Evolutionary conservation across 2,797 vertebrate genomes (phyloP), one percentile per base, ranked within the genome.

Genomic region (Sebastes nivosus): DNA sequence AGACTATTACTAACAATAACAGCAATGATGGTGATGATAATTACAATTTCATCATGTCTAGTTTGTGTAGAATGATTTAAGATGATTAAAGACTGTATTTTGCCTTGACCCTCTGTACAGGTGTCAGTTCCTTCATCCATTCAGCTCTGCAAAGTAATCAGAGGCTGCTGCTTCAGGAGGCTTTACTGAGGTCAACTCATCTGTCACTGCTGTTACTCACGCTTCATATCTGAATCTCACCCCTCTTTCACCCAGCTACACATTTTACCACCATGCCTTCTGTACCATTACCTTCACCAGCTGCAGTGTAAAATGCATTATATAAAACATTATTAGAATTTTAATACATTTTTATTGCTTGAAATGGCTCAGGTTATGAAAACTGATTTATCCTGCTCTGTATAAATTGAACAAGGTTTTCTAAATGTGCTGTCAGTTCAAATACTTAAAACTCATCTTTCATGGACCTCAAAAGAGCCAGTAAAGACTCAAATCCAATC

Each of bases 91-190:
- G 25, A 73, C 32, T 1, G 10, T 63, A 8, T 32, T 76, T 70
- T 96, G 73, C 74, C 73, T 65, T 63, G 65, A 94, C 95, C 12
- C 96, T 95, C 83, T 97, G 96, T 94, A 87, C 88, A 10, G 95
- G 91, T 2, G 91, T 96, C 0, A 96, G 95, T 27, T 94, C 93
- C 8, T 96, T 97, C 74, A 66, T 97, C 57, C 95, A 96, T 72
- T 96, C 96, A 10, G 93, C 95, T 6, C 93, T 87, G 24, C 54
- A 67, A 0, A 60, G 80, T 11, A 96, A 96, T 89, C 93, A 94
- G 6, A 79, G 84, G 36, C 96, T 96, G 14, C 92, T 97, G 77
- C 71, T 83, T 2, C 93, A 58, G 87, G 92, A 8, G 83, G 89
- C n/a, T 97, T 96, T 68, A 69, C 73, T 0, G 34, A 84, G 64